These are phyloP conservation scores for Holacanthus passer DNA, from an alignment of 2,113 vertebrate species.

Conservation along the genomic window DNA sequence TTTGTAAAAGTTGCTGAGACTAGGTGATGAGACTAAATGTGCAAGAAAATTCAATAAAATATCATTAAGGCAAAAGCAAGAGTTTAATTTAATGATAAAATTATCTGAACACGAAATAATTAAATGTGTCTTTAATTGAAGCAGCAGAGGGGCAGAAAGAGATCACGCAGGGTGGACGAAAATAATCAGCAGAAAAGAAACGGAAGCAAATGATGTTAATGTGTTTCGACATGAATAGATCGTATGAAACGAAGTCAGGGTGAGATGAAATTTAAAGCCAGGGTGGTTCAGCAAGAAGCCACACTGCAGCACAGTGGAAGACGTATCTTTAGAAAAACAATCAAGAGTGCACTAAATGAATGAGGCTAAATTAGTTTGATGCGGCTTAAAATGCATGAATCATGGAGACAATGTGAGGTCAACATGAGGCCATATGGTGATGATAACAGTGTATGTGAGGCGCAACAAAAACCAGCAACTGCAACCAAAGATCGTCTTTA, in stretches of 20 bases:
- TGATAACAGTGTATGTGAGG: background rate
- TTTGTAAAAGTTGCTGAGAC: background rate
- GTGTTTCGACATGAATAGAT: background rate
- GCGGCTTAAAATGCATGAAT: slow-evolving; percentile 3
- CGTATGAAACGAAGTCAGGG: background rate
- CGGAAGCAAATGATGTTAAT: background rate
- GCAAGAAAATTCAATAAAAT: background rate
- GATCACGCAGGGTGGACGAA: background rate
- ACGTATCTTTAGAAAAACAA: background rate
- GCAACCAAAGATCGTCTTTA: no score
- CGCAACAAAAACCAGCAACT: no score
- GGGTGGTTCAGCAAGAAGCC: background rate
- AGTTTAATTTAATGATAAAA: background rate
- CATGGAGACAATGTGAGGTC: background rate
- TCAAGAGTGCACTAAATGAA: background rate
- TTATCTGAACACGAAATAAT: background rate
- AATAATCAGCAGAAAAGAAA: background rate
- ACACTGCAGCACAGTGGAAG: background rate
- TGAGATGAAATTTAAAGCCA: background rate
- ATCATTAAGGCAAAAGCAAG: background rate
- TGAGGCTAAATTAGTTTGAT: slow-evolving; percentile 1
- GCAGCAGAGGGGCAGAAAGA: background rate
- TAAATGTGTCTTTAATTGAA: background rate
- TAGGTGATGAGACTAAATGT: background rate
- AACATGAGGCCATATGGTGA: background rate